Evolutionary conservation across 2,888 invertebrate species (phyloP).

Genomic region (Dicroscelio sp.): DNA sequence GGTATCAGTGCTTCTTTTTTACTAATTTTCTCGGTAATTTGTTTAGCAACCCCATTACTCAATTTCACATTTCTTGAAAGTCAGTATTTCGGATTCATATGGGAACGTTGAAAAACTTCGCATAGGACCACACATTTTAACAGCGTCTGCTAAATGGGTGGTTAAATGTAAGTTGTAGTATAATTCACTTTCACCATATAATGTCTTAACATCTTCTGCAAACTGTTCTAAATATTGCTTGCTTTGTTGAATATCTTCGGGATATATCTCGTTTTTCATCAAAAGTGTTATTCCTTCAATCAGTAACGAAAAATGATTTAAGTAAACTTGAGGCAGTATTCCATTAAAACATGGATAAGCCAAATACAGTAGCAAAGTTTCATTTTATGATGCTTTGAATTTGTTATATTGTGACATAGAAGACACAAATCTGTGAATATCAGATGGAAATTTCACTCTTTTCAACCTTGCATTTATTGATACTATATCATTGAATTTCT

Average conservation of each 20-base stretch:
- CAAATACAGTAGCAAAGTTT: neutral
- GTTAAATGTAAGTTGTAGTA: slow-evolving; percentile 22
- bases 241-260: neutral
- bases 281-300: slow-evolving; percentile 5
- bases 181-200: slow-evolving; percentile 9
- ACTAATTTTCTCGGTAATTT: slow-evolving; percentile 15
- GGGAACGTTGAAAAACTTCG: slow-evolving; percentile 14
- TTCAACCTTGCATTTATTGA: neutral
- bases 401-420: neutral
- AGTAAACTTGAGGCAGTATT: neutral
- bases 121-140: slow-evolving; percentile 32
- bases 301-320: neutral
- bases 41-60: slow-evolving; percentile 22
- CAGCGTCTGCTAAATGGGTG: slow-evolving; percentile 36
- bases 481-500: no score
- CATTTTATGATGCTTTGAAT: neutral
- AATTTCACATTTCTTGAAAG: slow-evolving; percentile 5
- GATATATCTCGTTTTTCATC: slow-evolving; percentile 6
- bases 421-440: slow-evolving; percentile 6
- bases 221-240: neutral
- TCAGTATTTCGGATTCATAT: slow-evolving; percentile 2
- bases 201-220: neutral
- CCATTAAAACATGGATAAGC: neutral
- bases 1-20: neutral
- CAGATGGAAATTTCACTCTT: neutral